A percentile compares a stretch with the other conserved stretches of the same genome.
Evolutionary conservation across 2,113 vertebrate genomes (phyloP).

Genomic region (Rhinichthys klamathensis): DNA sequence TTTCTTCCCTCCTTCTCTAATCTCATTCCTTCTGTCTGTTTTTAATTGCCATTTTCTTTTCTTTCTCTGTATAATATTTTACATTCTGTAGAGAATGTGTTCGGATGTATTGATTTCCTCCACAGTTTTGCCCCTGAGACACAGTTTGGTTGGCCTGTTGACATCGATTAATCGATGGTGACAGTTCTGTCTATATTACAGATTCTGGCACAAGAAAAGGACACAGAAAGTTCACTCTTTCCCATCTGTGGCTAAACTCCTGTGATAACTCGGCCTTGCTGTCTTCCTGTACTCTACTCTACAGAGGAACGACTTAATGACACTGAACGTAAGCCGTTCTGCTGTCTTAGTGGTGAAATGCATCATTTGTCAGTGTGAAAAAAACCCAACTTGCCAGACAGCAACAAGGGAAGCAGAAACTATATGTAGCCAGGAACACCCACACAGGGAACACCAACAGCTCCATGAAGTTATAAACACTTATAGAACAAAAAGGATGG

Average conservation of each 20-base stretch:
- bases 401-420: background rate
- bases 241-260: slow-evolving; percentile 19
- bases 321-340: background rate
- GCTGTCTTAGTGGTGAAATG: background rate
- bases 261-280: background rate
- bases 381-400: slow-evolving; percentile 3
- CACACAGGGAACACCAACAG: background rate
- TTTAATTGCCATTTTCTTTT: slow-evolving; percentile 6
- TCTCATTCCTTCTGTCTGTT: slow-evolving; percentile 11
- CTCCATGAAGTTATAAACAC: background rate
- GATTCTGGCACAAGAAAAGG: background rate
- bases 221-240: background rate
- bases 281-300: background rate
- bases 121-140: slow-evolving; percentile 10
- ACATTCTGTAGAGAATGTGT: background rate
- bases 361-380: slow-evolving; percentile 3
- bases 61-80: background rate
- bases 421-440: background rate
- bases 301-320: background rate
- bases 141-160: slow-evolving; percentile 16
- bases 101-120: slow-evolving; percentile 9
- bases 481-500: background rate
- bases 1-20: slow-evolving; percentile 16
- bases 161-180: slow-evolving; percentile 18
- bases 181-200: slow-evolving; percentile 18